phyloP scores from a whole-genome alignment of 2,113 vertebrate genomes.

The Nansenia antarctica region DNA sequence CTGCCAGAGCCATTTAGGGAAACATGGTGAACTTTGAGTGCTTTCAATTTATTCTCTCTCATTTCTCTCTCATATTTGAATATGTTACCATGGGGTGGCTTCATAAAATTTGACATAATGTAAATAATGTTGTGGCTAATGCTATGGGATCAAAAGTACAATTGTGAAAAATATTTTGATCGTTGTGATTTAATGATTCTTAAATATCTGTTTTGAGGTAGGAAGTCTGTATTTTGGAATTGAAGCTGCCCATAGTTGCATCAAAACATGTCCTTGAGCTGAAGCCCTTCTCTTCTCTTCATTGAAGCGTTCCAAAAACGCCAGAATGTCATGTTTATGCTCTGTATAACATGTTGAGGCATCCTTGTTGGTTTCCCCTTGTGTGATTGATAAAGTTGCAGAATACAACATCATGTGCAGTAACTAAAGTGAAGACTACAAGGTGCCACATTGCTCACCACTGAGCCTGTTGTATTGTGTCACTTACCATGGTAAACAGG shows the following conservation, averaged over 20 bases:
- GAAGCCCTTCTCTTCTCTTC: not conserved
- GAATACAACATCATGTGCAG: too few species aligned
- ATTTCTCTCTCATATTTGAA: conserved; percentile 1
- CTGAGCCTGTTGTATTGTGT: too few species aligned
- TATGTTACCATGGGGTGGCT: not conserved
- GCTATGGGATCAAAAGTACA: conserved; percentile 1
- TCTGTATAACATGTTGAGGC: not conserved
- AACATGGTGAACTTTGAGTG: not conserved
- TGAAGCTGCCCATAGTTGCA: not conserved
- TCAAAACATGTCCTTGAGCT: not conserved
- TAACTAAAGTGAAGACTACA: not conserved
- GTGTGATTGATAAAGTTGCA: not conserved
- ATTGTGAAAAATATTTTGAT: not conserved
- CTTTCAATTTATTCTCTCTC: not conserved
- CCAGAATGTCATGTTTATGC: not conserved
- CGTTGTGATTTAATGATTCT: not conserved
- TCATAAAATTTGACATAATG: not conserved
- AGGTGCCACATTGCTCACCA: not conserved
- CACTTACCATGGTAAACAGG: not conserved
- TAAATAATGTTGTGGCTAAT: conserved; percentile 4
- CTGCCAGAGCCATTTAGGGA: not conserved
- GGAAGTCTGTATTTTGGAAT: not conserved
- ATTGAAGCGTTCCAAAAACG: not conserved
- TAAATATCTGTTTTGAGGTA: not conserved
- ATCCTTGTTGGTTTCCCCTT: not conserved